Evolutionary conservation across 2,797 vertebrate species (phyloP).

Genomic region (Heterohyrax brucei): DNA sequence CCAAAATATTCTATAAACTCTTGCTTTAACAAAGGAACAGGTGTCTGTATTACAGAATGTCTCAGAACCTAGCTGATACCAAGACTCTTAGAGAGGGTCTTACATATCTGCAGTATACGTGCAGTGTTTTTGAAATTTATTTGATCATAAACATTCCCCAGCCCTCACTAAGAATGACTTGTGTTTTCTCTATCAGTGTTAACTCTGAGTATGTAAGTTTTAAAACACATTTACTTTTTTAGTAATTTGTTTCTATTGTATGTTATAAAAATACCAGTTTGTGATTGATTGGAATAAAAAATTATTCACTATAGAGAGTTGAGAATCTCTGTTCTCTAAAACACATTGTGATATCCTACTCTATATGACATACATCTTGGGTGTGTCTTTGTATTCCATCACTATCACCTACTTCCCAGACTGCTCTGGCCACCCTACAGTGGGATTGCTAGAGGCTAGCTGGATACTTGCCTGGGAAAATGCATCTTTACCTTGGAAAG

Average conservation of each 20-base stretch:
- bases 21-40: not conserved
- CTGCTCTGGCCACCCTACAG: not conserved
- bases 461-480: not conserved
- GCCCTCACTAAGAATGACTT: conserved; percentile 54
- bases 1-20: not conserved
- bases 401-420: not conserved
- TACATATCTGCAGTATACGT: not conserved
- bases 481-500: no score
- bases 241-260: conserved; percentile 9
- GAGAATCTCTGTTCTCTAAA: not conserved
- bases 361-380: fast-evolving
- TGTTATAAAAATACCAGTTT: conserved; percentile 21
- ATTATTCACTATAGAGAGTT: not conserved
- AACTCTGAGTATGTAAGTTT: not conserved
- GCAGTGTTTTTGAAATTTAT: conserved; percentile 1
- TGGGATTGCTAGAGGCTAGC: not conserved
- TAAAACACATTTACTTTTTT: conserved; percentile 39
- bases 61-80: not conserved
- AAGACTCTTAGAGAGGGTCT: not conserved
- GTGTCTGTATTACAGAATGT: not conserved
- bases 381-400: not conserved
- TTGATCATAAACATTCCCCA: not conserved
- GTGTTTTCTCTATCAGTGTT: conserved; percentile 45
- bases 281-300: not conserved
- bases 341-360: not conserved